A percentile compares a stretch with the other conserved stretches of the same genome.
Evolutionary conservation across 2,113 vertebrate species (phyloP).

Genomic region (Rhinoptilus africanus): DNA sequence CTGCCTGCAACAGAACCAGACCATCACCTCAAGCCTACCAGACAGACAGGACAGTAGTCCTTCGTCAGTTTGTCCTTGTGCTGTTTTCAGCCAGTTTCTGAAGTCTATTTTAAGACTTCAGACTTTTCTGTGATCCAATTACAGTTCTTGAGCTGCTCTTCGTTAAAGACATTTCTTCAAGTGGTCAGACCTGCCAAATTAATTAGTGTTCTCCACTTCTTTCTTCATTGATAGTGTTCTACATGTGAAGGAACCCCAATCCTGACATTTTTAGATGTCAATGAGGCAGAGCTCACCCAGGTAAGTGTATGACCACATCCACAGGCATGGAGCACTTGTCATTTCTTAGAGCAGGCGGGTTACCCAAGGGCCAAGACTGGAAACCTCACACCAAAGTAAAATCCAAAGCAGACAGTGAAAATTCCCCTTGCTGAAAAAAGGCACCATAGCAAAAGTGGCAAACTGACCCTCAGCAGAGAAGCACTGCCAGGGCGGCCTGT

Average conservation of each 20-base stretch:
- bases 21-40: neutral
- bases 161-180: neutral
- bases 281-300: neutral
- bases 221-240: neutral
- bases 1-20: neutral
- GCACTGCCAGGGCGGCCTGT: fast-evolving
- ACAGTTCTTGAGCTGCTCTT: neutral
- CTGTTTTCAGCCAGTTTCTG: neutral
- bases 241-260: neutral
- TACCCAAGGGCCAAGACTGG: neutral
- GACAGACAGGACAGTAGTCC: neutral
- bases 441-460: neutral
- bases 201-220: neutral
- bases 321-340: neutral
- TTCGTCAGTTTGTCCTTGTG: neutral
- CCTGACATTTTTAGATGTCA: neutral
- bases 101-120: neutral
- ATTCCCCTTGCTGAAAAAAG: neutral
- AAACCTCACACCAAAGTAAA: neutral
- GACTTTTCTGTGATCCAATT: neutral
- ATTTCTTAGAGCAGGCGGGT: neutral
- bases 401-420: neutral
- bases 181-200: neutral
- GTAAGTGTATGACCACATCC: neutral
- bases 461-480: neutral